Evolutionary conservation across 64 coral and sea anemone species (phyloP).

Genomic region (Dendronephthya gigantea): DNA sequence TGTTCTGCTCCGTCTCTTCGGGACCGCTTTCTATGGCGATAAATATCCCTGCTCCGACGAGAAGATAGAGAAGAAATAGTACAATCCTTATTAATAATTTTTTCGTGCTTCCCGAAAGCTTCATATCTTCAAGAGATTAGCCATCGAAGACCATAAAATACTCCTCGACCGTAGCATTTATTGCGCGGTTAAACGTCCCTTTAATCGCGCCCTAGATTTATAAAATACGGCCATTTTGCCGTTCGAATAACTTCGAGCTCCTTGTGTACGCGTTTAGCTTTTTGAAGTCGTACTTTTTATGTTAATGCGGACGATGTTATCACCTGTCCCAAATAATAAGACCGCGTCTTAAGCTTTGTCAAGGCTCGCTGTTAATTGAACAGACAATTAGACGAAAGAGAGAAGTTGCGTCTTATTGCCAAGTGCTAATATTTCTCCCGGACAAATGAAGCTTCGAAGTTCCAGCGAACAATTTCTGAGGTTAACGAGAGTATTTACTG

Average conservation of each 20-base stretch:
- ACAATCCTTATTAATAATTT: neutral
- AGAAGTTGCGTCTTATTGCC: neutral
- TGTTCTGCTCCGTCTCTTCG: neutral
- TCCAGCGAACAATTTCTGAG: neutral
- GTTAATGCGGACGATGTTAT: neutral
- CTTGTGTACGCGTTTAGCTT: neutral
- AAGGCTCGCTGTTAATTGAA: neutral
- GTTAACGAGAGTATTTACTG: neutral
- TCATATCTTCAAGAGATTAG: neutral
- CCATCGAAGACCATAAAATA: neutral
- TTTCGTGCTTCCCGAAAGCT: neutral
- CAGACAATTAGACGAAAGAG: neutral
- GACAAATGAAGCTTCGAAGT: neutral
- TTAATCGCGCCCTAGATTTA: neutral
- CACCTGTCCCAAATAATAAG: constrained; percentile 3
- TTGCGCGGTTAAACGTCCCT: neutral
- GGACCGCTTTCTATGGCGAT: neutral
- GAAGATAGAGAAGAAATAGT: neutral
- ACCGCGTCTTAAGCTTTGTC: neutral
- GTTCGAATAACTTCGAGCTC: neutral
- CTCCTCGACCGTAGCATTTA: neutral
- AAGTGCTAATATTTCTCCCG: neutral
- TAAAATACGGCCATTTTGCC: neutral
- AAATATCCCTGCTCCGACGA: neutral
- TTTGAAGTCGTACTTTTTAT: constrained; percentile 4